A percentile compares a stretch with the other conserved stretches of the same genome.
These are phyloP conservation scores for Monochamus saltuarius DNA, from an alignment of 1,140 invertebrate species.

Conservation along the genomic window DNA sequence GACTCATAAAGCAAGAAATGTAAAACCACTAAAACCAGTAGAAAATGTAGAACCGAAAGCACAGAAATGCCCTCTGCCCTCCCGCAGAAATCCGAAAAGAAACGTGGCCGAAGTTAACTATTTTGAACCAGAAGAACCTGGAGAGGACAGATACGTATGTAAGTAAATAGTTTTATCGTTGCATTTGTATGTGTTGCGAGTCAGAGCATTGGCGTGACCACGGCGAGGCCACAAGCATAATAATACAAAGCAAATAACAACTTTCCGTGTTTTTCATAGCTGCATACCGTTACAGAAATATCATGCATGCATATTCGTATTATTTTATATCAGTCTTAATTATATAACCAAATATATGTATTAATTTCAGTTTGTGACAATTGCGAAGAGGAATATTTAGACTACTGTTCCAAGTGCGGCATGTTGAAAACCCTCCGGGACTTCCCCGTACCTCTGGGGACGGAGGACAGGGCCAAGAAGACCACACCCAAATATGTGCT, in stretches of 20 bases:
- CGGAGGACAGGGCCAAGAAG: conserved; percentile 21
- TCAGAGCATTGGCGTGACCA: neutral
- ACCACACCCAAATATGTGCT: conserved; percentile 21
- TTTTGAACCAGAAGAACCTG: conserved; percentile 16
- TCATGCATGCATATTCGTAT: neutral
- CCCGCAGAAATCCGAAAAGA: conserved; percentile 17
- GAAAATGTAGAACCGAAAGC: neutral
- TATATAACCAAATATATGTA: neutral
- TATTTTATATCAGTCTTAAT: neutral
- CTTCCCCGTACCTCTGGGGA: conserved; percentile 22
- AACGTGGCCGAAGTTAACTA: conserved; percentile 13
- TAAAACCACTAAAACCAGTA: neutral
- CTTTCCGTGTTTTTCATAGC: too few species aligned
- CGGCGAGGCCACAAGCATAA: neutral
- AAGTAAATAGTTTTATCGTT: conserved; percentile 5
- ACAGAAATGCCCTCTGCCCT: neutral
- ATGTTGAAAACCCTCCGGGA: conserved; percentile 24
- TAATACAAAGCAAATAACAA: neutral
- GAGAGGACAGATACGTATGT: conserved; percentile 25
- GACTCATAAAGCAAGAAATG: neutral
- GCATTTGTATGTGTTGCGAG: neutral
- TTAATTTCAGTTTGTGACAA: conserved; percentile 34
- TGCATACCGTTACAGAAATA: neutral
- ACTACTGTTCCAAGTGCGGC: conserved; percentile 33
- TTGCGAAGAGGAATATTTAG: conserved; percentile 29